phyloP scores from a whole-genome alignment of 2,113 vertebrate genomes.

The Peucedramus taeniatus region DNA sequence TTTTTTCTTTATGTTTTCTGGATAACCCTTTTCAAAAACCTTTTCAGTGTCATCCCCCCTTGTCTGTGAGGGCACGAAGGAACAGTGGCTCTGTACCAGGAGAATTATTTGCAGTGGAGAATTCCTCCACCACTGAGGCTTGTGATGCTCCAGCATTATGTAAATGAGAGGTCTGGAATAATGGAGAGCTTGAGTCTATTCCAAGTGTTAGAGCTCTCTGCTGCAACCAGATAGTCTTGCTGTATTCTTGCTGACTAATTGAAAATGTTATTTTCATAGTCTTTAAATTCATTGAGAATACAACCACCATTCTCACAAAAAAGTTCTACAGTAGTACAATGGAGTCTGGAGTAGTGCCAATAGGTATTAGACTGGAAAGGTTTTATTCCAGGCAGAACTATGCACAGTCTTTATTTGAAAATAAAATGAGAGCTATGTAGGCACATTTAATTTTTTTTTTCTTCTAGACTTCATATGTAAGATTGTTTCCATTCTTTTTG shows the following conservation, averaged over 20 bases:
- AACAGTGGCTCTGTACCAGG: background rate
- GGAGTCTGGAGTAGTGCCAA: background rate
- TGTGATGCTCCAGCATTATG: background rate
- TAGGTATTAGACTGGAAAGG: background rate
- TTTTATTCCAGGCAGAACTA: background rate
- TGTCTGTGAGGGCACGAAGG: background rate
- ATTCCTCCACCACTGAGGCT: background rate
- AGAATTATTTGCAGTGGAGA: background rate
- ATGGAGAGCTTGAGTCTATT: background rate
- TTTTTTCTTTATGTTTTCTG: background rate
- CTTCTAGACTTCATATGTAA: background rate
- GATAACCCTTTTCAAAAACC: background rate
- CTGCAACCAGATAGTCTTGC: background rate
- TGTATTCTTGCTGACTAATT: slow-evolving; percentile 20
- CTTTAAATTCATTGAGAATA: background rate
- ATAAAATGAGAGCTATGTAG: background rate
- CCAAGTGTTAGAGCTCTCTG: background rate
- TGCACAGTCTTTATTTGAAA: background rate
- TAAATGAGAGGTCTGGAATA: background rate
- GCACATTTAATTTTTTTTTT: background rate
- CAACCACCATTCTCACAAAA: background rate
- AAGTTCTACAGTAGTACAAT: background rate
- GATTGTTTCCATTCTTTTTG: background rate
- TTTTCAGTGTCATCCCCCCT: background rate
- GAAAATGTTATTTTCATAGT: background rate